Conservation (phyloP, 2,113 vertebrate species). For the Dipodomys merriami region DNA sequence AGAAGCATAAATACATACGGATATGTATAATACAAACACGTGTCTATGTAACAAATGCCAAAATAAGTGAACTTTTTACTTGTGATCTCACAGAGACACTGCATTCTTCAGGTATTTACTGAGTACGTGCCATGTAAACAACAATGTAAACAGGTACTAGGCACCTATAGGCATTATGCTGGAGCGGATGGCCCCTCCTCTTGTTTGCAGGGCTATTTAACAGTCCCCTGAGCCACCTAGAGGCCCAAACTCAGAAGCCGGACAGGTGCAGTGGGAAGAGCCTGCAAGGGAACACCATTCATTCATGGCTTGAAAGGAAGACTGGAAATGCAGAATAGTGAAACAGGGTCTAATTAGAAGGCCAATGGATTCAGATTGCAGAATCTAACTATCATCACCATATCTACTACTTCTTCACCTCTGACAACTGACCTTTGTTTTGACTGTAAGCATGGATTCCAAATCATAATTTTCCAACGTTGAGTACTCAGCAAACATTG, state of each 20-base stretch:
- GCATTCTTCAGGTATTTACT: neutral
- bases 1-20: neutral
- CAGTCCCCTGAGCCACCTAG: neutral
- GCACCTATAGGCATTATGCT: neutral
- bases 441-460: too few relatives aligned
- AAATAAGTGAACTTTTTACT: neutral
- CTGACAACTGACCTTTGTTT: neutral
- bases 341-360: neutral
- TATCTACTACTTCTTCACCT: neutral
- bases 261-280: neutral
- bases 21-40: neutral
- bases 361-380: neutral
- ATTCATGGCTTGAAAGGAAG: neutral
- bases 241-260: slow-evolving; percentile 10
- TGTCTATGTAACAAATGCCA: neutral
- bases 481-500: neutral
- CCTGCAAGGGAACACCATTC: neutral
- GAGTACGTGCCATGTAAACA: neutral
- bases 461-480: neutral
- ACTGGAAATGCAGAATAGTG: neutral
- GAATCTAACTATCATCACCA: neutral
- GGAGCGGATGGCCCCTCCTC: neutral
- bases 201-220: neutral
- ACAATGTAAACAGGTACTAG: neutral
- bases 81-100: neutral